These are phyloP conservation scores for Papilio aristodemus DNA, from an alignment of 1,140 invertebrate genomes.

Conservation along the genomic window DNA sequence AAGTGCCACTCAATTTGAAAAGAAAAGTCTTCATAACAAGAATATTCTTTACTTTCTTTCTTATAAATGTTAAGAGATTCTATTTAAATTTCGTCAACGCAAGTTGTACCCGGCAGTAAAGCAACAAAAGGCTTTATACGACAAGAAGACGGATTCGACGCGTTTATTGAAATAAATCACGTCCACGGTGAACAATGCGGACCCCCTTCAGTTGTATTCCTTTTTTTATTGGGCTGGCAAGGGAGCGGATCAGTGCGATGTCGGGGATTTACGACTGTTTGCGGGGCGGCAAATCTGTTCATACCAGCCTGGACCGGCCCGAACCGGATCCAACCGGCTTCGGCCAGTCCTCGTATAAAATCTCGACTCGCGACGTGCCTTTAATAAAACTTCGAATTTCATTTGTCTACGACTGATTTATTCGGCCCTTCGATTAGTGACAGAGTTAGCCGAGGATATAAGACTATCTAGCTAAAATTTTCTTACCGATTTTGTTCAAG, in stretches of 20 bases:
- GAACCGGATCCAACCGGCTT: conserved; percentile 45
- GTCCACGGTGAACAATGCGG: conserved; percentile 48
- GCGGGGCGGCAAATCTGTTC: conserved; percentile 59
- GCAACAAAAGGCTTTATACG: conserved; percentile 21
- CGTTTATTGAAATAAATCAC: conserved; percentile 63
- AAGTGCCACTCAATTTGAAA: no score
- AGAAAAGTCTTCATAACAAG: no score
- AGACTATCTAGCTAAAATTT: conserved; percentile 36
- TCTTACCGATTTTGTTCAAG: no score
- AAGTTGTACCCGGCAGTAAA: conserved; percentile 8
- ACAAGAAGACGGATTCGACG: conserved; percentile 43
- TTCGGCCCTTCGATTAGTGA: neutral
- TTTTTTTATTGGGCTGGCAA: conserved; percentile 64
- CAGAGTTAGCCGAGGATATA: neutral
- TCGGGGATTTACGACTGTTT: conserved; percentile 69
- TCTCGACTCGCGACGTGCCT: neutral
- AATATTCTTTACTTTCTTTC: neutral
- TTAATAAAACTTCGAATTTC: conserved; percentile 9
- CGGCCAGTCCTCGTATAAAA: conserved; percentile 24
- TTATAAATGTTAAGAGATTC: neutral
- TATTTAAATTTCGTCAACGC: conserved; percentile 21
- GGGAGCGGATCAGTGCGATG: conserved; percentile 55
- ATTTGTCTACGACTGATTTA: neutral
- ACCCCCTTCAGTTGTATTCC: conserved; percentile 48
- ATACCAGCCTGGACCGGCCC: conserved; percentile 43